Percentiles rank a stretch among this genome's conserved stretches.
Conservation (phyloP, 2,797 vertebrate genomes). For the Agapornis canus region DNA sequence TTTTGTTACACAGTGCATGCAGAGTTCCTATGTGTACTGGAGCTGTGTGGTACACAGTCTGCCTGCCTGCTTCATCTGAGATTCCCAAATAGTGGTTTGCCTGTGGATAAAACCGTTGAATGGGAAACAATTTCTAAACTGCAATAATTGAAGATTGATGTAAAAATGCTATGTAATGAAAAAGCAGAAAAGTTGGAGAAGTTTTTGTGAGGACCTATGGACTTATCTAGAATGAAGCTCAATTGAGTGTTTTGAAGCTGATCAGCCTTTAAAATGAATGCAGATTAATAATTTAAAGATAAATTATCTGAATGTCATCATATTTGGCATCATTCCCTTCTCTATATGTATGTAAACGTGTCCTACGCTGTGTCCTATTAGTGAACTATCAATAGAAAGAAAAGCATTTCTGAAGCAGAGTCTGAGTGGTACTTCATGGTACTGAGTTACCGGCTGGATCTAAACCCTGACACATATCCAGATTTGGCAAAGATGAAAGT, state of each 20-base stretch:
- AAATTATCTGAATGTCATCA: background rate
- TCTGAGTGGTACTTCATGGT: background rate
- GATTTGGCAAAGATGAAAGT: conserved; percentile 10
- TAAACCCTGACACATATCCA: background rate
- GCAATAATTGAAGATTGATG: background rate
- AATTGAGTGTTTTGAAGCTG: background rate
- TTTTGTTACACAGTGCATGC: background rate
- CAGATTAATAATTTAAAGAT: background rate
- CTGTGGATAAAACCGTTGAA: background rate
- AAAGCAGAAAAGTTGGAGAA: background rate
- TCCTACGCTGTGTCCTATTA: background rate
- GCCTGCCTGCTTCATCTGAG: background rate
- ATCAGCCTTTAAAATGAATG: background rate
- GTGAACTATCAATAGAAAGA: background rate
- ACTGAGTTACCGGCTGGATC: background rate
- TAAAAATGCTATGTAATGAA: background rate
- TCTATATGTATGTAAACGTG: accelerated
- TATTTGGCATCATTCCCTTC: background rate
- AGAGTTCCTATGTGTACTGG: background rate
- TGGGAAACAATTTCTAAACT: background rate
- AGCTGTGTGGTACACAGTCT: background rate
- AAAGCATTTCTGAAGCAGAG: background rate
- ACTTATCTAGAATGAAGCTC: background rate
- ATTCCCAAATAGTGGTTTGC: background rate
- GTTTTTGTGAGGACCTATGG: background rate